These are phyloP conservation scores for Haliclona indistincta DNA, from an alignment of 37 sponge, comb jelly and placozoan species.

Conservation along the genomic window DNA sequence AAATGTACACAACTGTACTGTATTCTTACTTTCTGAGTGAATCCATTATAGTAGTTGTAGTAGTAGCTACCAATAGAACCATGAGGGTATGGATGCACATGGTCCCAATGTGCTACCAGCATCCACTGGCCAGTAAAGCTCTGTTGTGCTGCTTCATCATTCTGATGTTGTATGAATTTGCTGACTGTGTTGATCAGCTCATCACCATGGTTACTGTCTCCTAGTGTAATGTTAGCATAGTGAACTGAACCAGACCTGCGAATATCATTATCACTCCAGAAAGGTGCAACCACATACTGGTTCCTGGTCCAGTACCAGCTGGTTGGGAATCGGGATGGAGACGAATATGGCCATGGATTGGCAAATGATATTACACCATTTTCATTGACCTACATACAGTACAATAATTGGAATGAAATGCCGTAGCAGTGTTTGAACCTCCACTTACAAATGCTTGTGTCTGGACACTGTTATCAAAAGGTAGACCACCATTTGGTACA, in stretches of 20 bases:
- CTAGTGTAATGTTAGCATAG: background rate
- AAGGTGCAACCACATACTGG: slow-evolving; percentile 61
- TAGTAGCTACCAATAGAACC: slow-evolving; percentile 19
- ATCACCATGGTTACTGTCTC: no score
- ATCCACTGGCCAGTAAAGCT: slow-evolving; percentile 53
- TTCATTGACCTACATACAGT: slow-evolving; percentile 21
- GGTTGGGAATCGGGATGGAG: background rate
- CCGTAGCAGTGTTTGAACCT: no score
- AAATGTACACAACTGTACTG: no score
- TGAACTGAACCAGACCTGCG: slow-evolving; percentile 23
- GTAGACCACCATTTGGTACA: no score
- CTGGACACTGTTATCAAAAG: no score
- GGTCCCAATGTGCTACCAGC: slow-evolving; percentile 48
- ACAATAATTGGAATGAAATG: no score
- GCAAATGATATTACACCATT: slow-evolving; percentile 56
- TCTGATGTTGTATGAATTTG: slow-evolving; percentile 10
- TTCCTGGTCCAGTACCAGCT: background rate
- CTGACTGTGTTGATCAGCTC: slow-evolving; percentile 32
- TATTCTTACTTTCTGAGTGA: slow-evolving; percentile 1
- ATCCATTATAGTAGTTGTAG: background rate
- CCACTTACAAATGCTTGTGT: no score
- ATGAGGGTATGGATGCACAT: slow-evolving; percentile 69
- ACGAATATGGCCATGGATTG: background rate
- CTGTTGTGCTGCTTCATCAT: background rate
- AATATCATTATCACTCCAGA: slow-evolving; percentile 69